Evolutionary conservation across 2,888 invertebrate species (phyloP).

Genomic region (Vandiemenella viatica): DNA sequence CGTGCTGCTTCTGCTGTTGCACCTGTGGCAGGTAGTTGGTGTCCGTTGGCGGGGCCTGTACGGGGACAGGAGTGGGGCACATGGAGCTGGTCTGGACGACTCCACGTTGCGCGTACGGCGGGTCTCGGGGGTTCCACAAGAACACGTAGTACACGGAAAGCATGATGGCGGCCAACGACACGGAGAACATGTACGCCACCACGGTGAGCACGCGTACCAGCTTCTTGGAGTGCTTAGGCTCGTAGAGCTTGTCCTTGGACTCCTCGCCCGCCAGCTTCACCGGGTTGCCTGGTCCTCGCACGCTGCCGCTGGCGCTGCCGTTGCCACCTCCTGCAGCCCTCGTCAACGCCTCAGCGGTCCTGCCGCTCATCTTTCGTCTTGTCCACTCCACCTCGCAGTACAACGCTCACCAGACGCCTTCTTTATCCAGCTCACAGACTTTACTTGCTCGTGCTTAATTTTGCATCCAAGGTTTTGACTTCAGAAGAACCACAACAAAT

Average conservation of each 20-base stretch:
- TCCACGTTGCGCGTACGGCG: no score
- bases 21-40: no score
- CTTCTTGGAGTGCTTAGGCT: conserved; percentile 74
- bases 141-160: conserved; percentile 87
- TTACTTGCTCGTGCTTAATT: no score
- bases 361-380: conserved; percentile 6
- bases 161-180: conserved; percentile 85
- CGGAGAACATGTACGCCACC: conserved; percentile 83
- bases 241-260: conserved; percentile 55
- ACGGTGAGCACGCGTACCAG: conserved; percentile 82
- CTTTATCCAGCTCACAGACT: background rate
- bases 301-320: conserved; percentile 21
- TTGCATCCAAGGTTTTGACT: no score
- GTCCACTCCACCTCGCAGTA: background rate
- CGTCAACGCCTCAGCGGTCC: background rate
- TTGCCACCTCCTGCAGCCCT: background rate
- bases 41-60: no score
- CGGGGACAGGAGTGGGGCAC: no score
- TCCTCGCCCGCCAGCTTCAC: conserved; percentile 50
- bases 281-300: conserved; percentile 29
- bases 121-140: conserved; percentile 66
- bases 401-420: background rate
- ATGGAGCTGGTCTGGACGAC: no score
- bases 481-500: no score
- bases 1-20: no score